Conservation (phyloP, 2,797 vertebrate genomes). For the Sebastes kiyomatsui region DNA sequence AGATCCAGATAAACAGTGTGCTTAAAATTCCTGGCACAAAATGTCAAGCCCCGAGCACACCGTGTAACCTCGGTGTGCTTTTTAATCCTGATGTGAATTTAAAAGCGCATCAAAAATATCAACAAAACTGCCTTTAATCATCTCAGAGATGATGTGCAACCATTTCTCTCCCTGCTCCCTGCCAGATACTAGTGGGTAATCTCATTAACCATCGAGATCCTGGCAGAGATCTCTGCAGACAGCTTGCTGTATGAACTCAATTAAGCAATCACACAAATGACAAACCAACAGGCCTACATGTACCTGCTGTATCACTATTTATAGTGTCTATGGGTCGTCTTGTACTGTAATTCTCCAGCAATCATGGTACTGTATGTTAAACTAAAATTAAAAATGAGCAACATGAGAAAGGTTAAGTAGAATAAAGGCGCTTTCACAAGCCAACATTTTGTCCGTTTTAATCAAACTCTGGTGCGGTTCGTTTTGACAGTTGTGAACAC, state of each 20-base stretch:
- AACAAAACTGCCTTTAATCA: constrained; percentile 29
- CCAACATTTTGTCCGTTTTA: background rate
- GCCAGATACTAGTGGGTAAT: constrained; percentile 27
- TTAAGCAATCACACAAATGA: constrained; percentile 7
- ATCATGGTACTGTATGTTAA: background rate
- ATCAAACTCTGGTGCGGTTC: background rate
- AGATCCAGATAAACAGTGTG: constrained; percentile 5
- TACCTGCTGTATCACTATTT: background rate
- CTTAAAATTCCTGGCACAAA: constrained; percentile 17
- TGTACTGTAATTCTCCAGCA: background rate
- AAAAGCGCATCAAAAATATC: constrained; percentile 6
- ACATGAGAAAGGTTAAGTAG: background rate
- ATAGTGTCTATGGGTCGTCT: background rate
- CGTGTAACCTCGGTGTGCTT: background rate
- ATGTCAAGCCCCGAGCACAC: background rate
- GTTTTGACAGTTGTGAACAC: too few species aligned
- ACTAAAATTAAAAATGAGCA: background rate
- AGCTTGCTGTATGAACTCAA: background rate
- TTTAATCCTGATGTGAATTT: constrained; percentile 2
- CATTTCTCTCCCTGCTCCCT: constrained; percentile 17
- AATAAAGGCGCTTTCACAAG: background rate
- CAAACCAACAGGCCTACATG: background rate
- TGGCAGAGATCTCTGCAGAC: constrained; percentile 9
- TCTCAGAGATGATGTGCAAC: constrained; percentile 3
- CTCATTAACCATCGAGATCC: constrained; percentile 4